Evolutionary conservation across 2,888 invertebrate genomes (phyloP).

Genomic region (Clanis bilineata): DNA sequence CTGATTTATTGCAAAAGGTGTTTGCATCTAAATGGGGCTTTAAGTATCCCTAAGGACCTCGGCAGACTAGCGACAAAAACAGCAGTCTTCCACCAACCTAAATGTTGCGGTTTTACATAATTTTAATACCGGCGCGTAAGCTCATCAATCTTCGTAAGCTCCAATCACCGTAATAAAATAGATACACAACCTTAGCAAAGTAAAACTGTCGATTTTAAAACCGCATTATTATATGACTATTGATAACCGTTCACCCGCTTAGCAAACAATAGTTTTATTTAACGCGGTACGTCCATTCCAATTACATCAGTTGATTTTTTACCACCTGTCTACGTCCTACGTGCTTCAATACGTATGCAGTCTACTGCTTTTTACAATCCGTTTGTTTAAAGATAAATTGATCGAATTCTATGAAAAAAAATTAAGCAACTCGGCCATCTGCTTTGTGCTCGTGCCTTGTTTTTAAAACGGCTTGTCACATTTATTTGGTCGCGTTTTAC

Average conservation of each 20-base stretch:
- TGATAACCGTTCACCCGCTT: neutral
- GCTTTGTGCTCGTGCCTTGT: neutral
- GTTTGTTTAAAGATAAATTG: neutral
- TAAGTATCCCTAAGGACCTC: too few relatives aligned
- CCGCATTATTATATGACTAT: neutral
- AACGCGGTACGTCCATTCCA: neutral
- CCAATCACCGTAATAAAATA: neutral
- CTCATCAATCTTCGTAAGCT: too few relatives aligned
- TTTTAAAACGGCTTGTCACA: neutral
- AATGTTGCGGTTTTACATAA: too few relatives aligned
- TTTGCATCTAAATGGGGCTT: too few relatives aligned
- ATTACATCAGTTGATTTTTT: neutral
- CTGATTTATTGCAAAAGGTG: too few relatives aligned
- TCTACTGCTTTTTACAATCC: neutral
- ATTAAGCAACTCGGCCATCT: conserved; percentile 10
- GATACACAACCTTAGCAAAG: too few relatives aligned
- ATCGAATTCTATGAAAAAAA: conserved; percentile 9
- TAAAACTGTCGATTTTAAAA: too few relatives aligned
- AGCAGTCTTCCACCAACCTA: too few relatives aligned
- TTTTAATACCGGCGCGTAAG: too few relatives aligned
- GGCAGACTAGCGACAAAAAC: too few relatives aligned
- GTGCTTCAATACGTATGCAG: neutral
- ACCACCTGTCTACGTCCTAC: neutral
- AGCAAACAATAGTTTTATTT: neutral
- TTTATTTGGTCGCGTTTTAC: neutral